A percentile compares a stretch with the other conserved stretches of the same genome.
These are phyloP conservation scores for Brachionus sp. DNA, from an alignment of 1,140 invertebrate genomes.

Conservation along the genomic window DNA sequence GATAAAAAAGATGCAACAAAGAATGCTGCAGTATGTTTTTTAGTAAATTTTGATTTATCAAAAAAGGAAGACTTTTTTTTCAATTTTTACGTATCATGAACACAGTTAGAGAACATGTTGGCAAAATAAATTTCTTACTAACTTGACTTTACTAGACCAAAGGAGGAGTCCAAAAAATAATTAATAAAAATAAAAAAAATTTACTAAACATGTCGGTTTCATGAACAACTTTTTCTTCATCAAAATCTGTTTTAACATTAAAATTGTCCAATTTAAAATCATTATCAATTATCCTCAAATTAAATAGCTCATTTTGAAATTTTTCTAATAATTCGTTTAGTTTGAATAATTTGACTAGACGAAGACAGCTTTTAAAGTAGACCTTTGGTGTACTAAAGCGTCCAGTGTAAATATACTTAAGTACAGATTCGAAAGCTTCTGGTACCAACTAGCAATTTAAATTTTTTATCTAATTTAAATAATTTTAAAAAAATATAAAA, in stretches of 20 bases:
- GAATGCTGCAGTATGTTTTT: no score
- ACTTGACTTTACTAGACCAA: no score
- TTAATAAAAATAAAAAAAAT: background rate
- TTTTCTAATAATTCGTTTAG: conserved; percentile 53
- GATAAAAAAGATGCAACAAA: no score
- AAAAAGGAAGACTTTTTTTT: no score
- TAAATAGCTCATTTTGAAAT: conserved; percentile 49
- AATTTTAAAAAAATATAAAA: background rate
- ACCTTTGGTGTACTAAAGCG: conserved; percentile 49
- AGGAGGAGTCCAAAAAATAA: no score
- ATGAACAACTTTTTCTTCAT: background rate
- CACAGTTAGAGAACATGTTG: no score
- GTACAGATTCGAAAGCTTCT: conserved; percentile 56
- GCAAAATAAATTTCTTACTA: no score
- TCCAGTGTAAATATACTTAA: conserved; percentile 62
- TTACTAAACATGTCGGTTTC: conserved; percentile 36
- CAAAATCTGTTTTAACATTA: background rate
- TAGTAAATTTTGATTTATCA: no score
- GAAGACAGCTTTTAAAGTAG: conserved; percentile 56
- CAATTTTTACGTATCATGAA: no score
- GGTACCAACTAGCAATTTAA: conserved; percentile 54
- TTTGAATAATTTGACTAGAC: conserved; percentile 60
- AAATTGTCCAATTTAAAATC: conserved; percentile 21
- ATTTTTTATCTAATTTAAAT: background rate
- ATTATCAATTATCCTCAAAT: background rate